Base-by-base conservation (phyloP, 2,797 vertebrate genomes). In the Pteronotus mesoamericanus region DNA sequence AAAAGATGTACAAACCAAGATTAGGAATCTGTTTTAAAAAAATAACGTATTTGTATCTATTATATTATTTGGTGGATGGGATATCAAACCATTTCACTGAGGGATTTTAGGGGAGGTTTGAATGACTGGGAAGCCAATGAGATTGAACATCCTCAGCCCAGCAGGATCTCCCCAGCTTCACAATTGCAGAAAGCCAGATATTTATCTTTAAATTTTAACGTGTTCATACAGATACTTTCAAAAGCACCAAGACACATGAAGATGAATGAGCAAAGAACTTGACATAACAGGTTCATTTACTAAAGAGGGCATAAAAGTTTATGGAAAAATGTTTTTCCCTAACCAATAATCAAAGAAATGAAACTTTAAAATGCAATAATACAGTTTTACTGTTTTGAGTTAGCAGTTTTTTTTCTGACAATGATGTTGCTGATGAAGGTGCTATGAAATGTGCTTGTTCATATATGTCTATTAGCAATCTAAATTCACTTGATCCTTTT, bases 141-240 rank as follows among this genome's bases (percentile, higher is more conserved):
- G 32, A 68, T 71, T 61, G 8, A 9, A 46, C 2, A 12, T 9
- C 2, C 21, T 53, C 24, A 7, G 15, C 9, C 26, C 11, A 21
- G 29, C 15, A 6, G 51, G 48, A 46, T 71, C 32, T 69, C 66
- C 32, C 11, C 64, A 39, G 72, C 78, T 83, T 83, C 42, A 44
- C 39, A 18, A 9, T 32, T 57, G 24, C 55, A 44, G 42, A 44
- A 91, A 72, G n/a, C 32, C 26, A 69, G 15, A 59, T 34, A 29
- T 46, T 79, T 77, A 85, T 74, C 37, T 89, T 92, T 95, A 94
- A 86, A 66, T 59, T 95, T 89, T 80, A 55, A 85, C 22, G 21
- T 59, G 12, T 86, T 91, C 39, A 37, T 68, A 55, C 6, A 86
- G 75, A 66, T 72, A 83, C 66, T 86, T 93, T 88, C 34, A 94